Evolutionary conservation across 1,140 invertebrate species (phyloP).

Genomic region (Drosophila subobscura): DNA sequence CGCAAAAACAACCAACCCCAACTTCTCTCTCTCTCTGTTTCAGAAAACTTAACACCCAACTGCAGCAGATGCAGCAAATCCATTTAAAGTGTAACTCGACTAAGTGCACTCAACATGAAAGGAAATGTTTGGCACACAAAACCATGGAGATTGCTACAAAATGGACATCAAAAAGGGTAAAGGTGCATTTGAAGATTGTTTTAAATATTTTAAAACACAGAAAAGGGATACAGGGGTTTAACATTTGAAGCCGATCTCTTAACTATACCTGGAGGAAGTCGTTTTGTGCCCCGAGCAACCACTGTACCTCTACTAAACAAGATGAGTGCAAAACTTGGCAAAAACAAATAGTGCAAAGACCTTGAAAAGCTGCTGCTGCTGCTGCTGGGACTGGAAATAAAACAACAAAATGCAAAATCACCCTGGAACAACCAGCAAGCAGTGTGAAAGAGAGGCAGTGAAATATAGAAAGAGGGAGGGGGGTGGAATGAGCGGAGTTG

Average conservation of each 20-base stretch:
- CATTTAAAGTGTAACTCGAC: no score
- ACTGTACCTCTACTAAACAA: conserved; percentile 29
- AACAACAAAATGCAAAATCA: conserved; percentile 74
- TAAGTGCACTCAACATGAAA: conserved; percentile 4
- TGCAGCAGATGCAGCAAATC: no score
- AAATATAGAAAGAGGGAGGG: conserved; percentile 10
- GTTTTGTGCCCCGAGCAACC: neutral
- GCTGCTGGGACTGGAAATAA: conserved; percentile 35
- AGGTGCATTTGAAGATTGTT: no score
- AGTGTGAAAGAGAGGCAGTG: neutral
- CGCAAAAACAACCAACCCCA: conserved; percentile 27
- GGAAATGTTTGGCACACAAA: no score
- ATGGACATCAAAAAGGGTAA: no score
- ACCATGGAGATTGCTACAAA: no score
- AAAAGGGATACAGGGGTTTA: no score
- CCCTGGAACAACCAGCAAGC: conserved; percentile 60
- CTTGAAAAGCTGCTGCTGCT: conserved; percentile 70
- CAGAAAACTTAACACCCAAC: conserved; percentile 63
- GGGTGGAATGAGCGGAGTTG: neutral
- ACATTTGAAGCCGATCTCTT: no score
- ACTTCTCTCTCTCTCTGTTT: conserved; percentile 46
- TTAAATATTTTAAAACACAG: no score
- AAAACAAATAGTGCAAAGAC: conserved; percentile 75
- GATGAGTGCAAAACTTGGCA: conserved; percentile 75
- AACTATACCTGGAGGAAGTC: neutral